Evolutionary conservation across 2,113 vertebrate genomes (phyloP).

Genomic region (Hippocampus comes): DNA sequence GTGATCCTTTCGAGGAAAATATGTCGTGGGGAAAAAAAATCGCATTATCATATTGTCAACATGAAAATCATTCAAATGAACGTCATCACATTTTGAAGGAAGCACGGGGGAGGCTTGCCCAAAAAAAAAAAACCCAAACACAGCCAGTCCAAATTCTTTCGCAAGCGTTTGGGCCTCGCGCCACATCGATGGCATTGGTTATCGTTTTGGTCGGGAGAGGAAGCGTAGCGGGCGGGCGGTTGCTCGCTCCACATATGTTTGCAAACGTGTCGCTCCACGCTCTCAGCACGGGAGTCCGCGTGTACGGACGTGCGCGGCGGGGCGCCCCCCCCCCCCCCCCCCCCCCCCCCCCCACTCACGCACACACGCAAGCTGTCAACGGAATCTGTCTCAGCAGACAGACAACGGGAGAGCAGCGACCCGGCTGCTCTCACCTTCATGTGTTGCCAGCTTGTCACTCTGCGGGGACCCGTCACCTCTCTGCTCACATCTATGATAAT

Average conservation of each 20-base stretch:
- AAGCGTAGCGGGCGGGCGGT: neutral
- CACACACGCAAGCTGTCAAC: constrained; percentile 4
- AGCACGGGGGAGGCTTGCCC: no score
- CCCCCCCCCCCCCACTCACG: no score
- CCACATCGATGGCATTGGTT: neutral
- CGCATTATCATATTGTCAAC: no score
- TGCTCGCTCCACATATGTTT: constrained; percentile 29
- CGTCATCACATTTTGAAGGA: neutral
- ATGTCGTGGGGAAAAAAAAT: no score
- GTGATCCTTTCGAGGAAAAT: no score
- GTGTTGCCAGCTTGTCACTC: constrained; percentile 18
- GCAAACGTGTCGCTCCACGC: constrained; percentile 49
- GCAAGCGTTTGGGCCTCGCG: neutral
- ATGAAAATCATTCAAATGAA: neutral
- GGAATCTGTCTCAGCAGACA: neutral
- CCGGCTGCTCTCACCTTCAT: constrained; percentile 11
- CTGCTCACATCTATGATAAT: neutral
- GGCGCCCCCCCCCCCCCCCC: no score
- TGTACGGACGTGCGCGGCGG: neutral
- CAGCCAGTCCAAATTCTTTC: neutral
- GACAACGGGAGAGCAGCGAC: neutral
- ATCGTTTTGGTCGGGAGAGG: neutral
- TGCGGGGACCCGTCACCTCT: neutral
- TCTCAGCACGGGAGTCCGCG: constrained; percentile 40
- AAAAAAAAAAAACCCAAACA: no score